These are phyloP conservation scores for Andrena camellia DNA, from an alignment of 2,888 invertebrate genomes.

Conservation along the genomic window DNA sequence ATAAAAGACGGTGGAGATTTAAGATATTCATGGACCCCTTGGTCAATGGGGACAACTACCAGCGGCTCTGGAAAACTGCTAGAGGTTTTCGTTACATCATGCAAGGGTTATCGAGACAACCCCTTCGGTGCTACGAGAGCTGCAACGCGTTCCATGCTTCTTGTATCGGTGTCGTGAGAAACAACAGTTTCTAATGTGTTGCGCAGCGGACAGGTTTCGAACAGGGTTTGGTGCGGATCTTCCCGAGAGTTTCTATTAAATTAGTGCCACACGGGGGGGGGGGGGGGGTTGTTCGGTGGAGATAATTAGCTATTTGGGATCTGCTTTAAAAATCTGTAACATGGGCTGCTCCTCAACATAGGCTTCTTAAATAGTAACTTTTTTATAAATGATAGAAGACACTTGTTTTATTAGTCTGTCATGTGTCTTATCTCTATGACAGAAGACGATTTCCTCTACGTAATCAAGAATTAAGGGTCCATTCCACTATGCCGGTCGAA, in stretches of 20 bases:
- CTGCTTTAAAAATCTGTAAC: too few relatives aligned
- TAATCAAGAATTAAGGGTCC: too few relatives aligned
- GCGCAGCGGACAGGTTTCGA: neutral
- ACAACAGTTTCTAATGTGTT: conserved; percentile 24
- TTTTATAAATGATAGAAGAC: neutral
- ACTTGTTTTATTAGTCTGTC: too few relatives aligned
- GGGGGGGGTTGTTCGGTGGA: too few relatives aligned
- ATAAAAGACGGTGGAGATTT: neutral
- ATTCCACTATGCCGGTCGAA: too few relatives aligned
- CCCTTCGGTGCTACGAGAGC: conserved; percentile 6
- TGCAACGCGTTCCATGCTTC: conserved; percentile 13
- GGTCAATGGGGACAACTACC: neutral
- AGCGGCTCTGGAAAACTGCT: neutral
- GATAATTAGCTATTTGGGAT: too few relatives aligned
- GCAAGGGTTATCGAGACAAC: conserved; percentile 9
- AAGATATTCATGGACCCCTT: neutral
- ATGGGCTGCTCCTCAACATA: neutral
- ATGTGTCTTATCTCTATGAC: neutral
- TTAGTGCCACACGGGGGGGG: neutral
- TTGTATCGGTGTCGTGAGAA: neutral
- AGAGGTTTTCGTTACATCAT: conserved; percentile 9
- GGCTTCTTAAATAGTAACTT: neutral
- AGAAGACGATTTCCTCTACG: neutral
- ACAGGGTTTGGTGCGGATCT: neutral
- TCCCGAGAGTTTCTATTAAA: neutral